phyloP scores from a whole-genome alignment of 2,113 vertebrate genomes.

The Burhinus oedicnemus region DNA sequence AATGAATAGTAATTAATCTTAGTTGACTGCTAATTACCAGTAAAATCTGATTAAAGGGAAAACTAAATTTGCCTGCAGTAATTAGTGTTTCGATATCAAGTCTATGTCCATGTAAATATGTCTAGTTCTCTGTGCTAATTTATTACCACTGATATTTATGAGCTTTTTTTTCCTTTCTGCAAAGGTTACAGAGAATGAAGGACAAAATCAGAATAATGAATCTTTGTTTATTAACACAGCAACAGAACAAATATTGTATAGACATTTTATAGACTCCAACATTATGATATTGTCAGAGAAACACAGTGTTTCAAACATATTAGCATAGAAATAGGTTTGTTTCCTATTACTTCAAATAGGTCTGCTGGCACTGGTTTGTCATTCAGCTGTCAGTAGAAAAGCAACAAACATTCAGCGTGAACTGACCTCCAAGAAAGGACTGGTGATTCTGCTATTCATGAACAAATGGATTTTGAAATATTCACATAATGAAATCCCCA shows the following conservation, averaged over 20 bases:
- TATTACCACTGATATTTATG: constrained; percentile 58
- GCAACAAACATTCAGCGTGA: constrained; percentile 8
- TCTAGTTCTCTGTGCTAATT: constrained; percentile 50
- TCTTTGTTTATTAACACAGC: constrained; percentile 26
- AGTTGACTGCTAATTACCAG: constrained; percentile 78
- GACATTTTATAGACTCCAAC: constrained; percentile 25
- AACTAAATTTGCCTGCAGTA: constrained; percentile 73
- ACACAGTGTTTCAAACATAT: constrained; percentile 1
- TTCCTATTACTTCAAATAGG: constrained; percentile 19
- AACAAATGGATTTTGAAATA: constrained; percentile 49
- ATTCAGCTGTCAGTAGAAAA: constrained; percentile 39
- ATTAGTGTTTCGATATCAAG: constrained; percentile 68
- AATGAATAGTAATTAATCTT: constrained; percentile 77
- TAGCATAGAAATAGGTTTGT: constrained; percentile 43
- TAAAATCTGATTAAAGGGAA: constrained; percentile 78
- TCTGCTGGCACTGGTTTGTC: constrained; percentile 21
- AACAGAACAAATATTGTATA: constrained; percentile 13
- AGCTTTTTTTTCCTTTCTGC: constrained; percentile 43
- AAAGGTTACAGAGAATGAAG: constrained; percentile 60
- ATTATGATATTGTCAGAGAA: not conserved
- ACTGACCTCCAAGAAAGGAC: constrained; percentile 36
- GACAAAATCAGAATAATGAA: constrained; percentile 58
- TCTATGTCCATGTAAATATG: constrained; percentile 67
- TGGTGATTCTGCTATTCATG: not conserved
- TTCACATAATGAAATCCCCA: constrained; percentile 28